These are phyloP conservation scores for Lycodopsis pacificus DNA, from an alignment of 2,797 vertebrate genomes.

Conservation along the genomic window DNA sequence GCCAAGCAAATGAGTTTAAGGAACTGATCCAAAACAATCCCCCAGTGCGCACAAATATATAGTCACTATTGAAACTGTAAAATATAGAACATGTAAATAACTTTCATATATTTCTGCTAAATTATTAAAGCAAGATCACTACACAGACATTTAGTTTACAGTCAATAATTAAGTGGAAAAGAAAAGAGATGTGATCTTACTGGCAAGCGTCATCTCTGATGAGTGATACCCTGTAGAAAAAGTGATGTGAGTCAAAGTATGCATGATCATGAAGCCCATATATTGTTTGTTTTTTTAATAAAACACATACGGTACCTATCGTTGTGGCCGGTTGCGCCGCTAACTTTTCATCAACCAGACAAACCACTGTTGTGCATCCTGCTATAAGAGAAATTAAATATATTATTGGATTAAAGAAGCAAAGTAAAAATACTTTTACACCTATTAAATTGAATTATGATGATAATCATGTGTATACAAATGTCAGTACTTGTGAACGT, in stretches of 20 bases:
- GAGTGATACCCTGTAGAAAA: slow-evolving; percentile 50
- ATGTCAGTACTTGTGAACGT: background rate
- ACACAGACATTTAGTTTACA: background rate
- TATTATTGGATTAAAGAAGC: background rate
- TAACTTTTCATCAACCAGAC: slow-evolving; percentile 56
- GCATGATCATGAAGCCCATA: background rate
- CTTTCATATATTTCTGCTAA: slow-evolving; percentile 4
- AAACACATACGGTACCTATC: slow-evolving; percentile 36
- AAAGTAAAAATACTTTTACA: background rate
- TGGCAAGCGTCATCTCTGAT: background rate
- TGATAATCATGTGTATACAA: background rate
- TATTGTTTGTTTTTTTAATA: background rate
- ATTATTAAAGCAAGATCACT: background rate
- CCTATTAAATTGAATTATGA: background rate
- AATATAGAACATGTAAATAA: background rate
- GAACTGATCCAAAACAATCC: slow-evolving; percentile 52
- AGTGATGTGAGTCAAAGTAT: slow-evolving; percentile 21
- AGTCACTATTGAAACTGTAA: slow-evolving; percentile 29
- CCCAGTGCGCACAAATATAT: slow-evolving; percentile 31
- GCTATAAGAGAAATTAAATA: slow-evolving; percentile 4
- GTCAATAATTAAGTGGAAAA: background rate
- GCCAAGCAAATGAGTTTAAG: slow-evolving; percentile 55
- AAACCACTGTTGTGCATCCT: slow-evolving; percentile 53
- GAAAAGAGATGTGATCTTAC: slow-evolving; percentile 57
- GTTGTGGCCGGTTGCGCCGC: slow-evolving; percentile 10